phyloP scores from a whole-genome alignment of 2,113 vertebrate species.

The Pagrus major region DNA sequence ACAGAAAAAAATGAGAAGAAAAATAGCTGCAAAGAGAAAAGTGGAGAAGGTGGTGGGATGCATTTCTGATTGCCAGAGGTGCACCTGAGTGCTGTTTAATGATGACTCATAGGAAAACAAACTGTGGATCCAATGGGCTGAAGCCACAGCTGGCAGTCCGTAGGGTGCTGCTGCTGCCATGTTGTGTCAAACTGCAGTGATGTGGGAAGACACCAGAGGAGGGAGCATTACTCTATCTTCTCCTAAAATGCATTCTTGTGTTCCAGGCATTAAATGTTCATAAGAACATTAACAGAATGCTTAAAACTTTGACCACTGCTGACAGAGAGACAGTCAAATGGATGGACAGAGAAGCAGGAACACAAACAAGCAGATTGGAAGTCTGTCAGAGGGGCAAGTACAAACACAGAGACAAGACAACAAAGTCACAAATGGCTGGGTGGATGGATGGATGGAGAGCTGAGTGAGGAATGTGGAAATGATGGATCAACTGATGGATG shows the following conservation, averaged over 20 bases:
- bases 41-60: background rate
- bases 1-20: background rate
- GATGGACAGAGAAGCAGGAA: background rate
- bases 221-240: constrained; percentile 2
- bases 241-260: constrained; percentile 9
- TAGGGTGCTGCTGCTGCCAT: constrained; percentile 47
- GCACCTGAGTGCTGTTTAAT: constrained; percentile 78
- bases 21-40: background rate
- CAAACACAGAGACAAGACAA: constrained; percentile 17
- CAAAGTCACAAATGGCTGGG: constrained; percentile 15
- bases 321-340: background rate
- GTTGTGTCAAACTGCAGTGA: constrained; percentile 69
- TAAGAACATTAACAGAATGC: background rate
- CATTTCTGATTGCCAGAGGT: constrained; percentile 36
- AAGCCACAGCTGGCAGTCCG: constrained; percentile 66
- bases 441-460: constrained; percentile 24
- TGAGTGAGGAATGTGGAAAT: constrained; percentile 37
- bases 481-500: constrained; percentile 20
- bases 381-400: background rate
- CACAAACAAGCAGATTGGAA: no score
- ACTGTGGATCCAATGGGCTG: constrained; percentile 65
- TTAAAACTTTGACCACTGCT: background rate
- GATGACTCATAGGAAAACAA: constrained; percentile 81
- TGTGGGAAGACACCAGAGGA: constrained; percentile 44
- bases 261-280: background rate